A percentile compares a stretch with the other conserved stretches of the same genome.
Evolutionary conservation across 2,888 invertebrate species (phyloP).

Genomic region (Anthophora plumipes): DNA sequence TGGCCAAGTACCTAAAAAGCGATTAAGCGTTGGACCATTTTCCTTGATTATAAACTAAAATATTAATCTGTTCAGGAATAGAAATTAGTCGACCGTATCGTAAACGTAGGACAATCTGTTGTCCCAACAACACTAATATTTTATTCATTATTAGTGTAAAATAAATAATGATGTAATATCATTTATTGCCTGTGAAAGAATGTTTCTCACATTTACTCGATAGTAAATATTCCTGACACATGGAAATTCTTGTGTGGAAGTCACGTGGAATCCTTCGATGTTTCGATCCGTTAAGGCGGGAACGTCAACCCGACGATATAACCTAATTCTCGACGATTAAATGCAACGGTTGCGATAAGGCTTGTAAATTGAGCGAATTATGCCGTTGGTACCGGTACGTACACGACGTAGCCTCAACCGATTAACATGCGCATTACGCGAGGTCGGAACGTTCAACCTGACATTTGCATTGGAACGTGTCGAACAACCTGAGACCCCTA

Average conservation of each 20-base stretch:
- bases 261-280: neutral
- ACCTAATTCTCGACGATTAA: slow-evolving; percentile 81
- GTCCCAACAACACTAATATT: too few relatives aligned
- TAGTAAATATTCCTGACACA: neutral
- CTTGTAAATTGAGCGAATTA: slow-evolving; percentile 84
- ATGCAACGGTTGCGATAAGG: slow-evolving; percentile 81
- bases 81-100: too few relatives aligned
- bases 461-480: slow-evolving; percentile 80
- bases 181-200: neutral
- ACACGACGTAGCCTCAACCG: slow-evolving; percentile 74
- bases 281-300: slow-evolving; percentile 46
- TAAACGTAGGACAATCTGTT: too few relatives aligned
- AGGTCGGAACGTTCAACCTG: slow-evolving; percentile 73
- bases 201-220: neutral
- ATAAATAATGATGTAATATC: neutral
- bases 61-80: too few relatives aligned
- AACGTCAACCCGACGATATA: slow-evolving; percentile 73
- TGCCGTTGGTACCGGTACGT: slow-evolving; percentile 74
- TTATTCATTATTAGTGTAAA: too few relatives aligned
- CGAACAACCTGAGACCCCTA: slow-evolving; percentile 72
- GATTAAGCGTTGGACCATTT: too few relatives aligned
- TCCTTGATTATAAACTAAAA: too few relatives aligned
- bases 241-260: slow-evolving; percentile 2
- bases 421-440: slow-evolving; percentile 82
- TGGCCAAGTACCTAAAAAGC: too few relatives aligned